Evolutionary conservation across 2,888 invertebrate genomes (phyloP), one percentile per base, ranked within the genome.

Genomic region (Chloromyia formosa): DNA sequence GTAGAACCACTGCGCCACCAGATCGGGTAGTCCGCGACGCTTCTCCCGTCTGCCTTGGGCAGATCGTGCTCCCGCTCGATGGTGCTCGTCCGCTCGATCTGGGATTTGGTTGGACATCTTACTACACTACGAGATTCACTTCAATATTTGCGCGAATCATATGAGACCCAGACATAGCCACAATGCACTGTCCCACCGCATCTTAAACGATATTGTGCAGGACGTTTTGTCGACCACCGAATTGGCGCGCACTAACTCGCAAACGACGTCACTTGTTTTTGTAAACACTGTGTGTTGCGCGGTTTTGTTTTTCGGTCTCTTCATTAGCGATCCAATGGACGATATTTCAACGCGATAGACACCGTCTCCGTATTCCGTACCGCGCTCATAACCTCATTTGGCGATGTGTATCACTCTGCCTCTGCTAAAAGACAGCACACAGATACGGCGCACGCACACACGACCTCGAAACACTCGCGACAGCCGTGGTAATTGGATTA

Each of bases 1-100:
- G 84, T 97, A 98, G 87, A 85, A 86, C 78, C 84, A 84, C 79
- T 85, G 84, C 64, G 85, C 84, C 12, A 86, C 86, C 23, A 83
- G 80, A 75, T 82, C 84, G 14, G 86, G 86, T 69, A 86, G 79
- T n/a, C 75, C 77, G 10, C 45, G 62, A 73, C 77, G 56, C 9
- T 56, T n/a, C 18, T 71, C 71, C 3, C 71, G 71, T 16, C 58
- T n/a, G 12, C 49, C 35, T n/a, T 20, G 3, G 1, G 40, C 42
- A 71, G 18, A 56, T 42, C 71, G 27, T 35, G 27, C 27, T 18
- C 40, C 20, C 56, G 56, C 42, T 18, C 58, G 71, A 35, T 53
- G 23, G 18, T 18, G 16, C 12, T 16, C 69, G 7, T 35, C 71
- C 54, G 54, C 16, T 18, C 10, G 56, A 35, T 66, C 22, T 45